Evolutionary conservation across 2,113 vertebrate species (phyloP).

Genomic region (Dipodomys stephensi): DNA sequence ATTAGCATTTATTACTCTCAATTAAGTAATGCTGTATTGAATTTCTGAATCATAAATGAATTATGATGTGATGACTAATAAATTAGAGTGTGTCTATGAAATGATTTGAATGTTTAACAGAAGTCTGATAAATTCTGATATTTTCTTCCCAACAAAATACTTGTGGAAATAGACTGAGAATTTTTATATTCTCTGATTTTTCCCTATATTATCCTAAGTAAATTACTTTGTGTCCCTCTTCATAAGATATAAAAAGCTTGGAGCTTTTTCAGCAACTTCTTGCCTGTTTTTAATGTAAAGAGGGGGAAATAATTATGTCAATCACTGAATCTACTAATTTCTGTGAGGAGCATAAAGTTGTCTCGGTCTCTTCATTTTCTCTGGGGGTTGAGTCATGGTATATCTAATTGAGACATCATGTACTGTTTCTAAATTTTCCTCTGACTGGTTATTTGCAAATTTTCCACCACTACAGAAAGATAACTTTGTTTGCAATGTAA

Average conservation of each 20-base stretch:
- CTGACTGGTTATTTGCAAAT: background rate
- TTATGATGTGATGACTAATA: background rate
- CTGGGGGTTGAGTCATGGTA: background rate
- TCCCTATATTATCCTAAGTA: background rate
- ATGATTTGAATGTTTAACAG: background rate
- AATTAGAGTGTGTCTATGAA: background rate
- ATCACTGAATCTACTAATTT: conserved; percentile 15
- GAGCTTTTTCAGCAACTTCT: background rate
- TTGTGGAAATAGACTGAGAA: background rate
- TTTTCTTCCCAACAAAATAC: background rate
- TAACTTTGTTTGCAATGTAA: background rate
- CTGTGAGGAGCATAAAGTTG: background rate
- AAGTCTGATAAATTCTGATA: background rate
- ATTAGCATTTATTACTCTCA: background rate
- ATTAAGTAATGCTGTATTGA: conserved; percentile 24
- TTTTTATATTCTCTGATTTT: background rate
- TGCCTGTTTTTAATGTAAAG: conserved; percentile 1
- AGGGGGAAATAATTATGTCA: background rate
- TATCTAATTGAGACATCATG: background rate
- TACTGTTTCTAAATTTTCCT: conserved; percentile 5
- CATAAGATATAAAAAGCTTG: background rate
- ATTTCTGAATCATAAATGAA: background rate
- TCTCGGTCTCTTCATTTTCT: background rate
- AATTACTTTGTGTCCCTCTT: conserved; percentile 2
- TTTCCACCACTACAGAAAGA: background rate